These are phyloP conservation scores for Sibirionetta formosa DNA, from an alignment of 2,797 vertebrate genomes.

Conservation along the genomic window DNA sequence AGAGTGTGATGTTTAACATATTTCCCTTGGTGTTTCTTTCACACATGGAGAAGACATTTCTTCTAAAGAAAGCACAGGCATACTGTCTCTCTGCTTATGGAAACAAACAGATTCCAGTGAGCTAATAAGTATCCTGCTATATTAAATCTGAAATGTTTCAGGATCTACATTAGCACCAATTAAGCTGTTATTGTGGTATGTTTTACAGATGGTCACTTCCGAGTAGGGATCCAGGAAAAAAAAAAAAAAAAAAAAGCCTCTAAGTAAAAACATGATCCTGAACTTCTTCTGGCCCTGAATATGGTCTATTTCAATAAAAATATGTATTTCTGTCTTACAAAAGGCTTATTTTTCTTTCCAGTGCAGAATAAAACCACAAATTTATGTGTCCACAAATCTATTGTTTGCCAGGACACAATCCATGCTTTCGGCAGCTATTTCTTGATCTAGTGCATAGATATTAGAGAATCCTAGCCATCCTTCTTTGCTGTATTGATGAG, in stretches of 20 bases:
- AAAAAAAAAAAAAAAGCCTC: not conserved
- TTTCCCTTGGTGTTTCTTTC: not conserved
- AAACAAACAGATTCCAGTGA: not conserved
- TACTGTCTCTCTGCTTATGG: not conserved
- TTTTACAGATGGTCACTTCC: not conserved
- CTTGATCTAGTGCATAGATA: not conserved
- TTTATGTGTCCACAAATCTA: not conserved
- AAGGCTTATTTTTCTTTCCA: not conserved
- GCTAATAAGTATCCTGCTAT: not conserved
- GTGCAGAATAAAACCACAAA: not conserved
- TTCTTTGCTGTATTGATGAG: not conserved
- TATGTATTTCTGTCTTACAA: not conserved
- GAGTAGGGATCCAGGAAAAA: not conserved
- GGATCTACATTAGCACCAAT: not conserved
- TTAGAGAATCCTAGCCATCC: not conserved
- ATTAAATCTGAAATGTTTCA: not conserved
- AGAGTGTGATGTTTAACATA: not conserved
- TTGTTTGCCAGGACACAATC: not conserved
- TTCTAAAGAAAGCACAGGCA: not conserved
- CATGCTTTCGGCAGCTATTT: not conserved
- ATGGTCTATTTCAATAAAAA: not conserved
- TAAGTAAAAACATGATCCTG: not conserved
- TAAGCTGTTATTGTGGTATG: not conserved
- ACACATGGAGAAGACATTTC: not conserved
- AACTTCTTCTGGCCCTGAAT: not conserved